A percentile compares a stretch with the other conserved stretches of the same genome.
phyloP scores from a whole-genome alignment of 2,113 vertebrate species.

The Corythornis madagascariensis region DNA sequence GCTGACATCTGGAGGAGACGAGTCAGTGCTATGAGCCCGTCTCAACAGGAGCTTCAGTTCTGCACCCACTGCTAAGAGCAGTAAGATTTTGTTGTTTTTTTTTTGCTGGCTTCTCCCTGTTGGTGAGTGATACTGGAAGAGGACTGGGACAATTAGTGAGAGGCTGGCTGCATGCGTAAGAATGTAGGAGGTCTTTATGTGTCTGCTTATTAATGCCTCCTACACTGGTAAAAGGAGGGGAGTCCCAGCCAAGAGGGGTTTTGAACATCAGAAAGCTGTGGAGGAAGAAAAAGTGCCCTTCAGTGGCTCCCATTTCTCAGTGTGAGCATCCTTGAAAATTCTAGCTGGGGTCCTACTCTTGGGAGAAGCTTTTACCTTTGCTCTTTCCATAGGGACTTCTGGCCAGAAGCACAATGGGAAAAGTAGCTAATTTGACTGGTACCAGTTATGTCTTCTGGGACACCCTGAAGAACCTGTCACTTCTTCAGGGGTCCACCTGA shows the following conservation, averaged over 20 bases:
- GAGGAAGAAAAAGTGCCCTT: neutral
- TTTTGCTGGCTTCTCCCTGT: neutral
- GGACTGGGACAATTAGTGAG: neutral
- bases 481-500: neutral
- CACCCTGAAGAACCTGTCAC: neutral
- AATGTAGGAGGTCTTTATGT: neutral
- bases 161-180: neutral
- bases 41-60: neutral
- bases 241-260: neutral
- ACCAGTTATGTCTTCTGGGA: neutral
- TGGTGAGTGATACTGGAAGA: neutral
- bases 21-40: neutral
- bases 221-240: neutral
- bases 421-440: neutral
- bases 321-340: neutral
- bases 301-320: neutral
- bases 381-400: neutral
- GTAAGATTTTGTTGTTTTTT: neutral
- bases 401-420: neutral
- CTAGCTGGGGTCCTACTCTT: neutral
- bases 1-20: neutral
- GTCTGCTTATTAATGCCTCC: neutral
- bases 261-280: neutral
- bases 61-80: neutral
- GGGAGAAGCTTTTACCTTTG: neutral